phyloP scores from a whole-genome alignment of 2,888 invertebrate species.

The Calameuta filiformis region DNA sequence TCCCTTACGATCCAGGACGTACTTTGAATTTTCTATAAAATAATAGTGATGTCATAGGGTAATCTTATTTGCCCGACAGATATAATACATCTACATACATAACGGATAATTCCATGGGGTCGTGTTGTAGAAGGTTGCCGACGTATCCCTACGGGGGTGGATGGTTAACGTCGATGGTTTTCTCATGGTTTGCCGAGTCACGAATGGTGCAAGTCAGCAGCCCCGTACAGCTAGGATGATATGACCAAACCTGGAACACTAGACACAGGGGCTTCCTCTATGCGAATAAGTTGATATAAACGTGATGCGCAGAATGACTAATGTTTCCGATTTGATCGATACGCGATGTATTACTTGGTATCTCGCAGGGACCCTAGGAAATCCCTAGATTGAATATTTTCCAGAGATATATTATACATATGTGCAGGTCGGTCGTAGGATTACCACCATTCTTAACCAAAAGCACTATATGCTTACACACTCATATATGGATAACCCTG shows the following conservation, averaged over 20 bases:
- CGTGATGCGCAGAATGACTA: constrained; percentile 42
- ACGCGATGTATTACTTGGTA: constrained; percentile 34
- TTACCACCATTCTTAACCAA: not conserved
- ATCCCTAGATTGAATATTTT: not conserved
- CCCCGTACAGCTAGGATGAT: constrained; percentile 50
- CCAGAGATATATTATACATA: not conserved
- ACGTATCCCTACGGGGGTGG: constrained; percentile 14
- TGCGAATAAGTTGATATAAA: constrained; percentile 53
- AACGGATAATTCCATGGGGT: constrained; percentile 5
- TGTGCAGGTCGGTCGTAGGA: not conserved
- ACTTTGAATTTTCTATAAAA: constrained; percentile 5
- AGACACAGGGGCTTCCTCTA: constrained; percentile 21
- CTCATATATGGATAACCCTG: constrained; percentile 25
- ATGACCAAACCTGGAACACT: constrained; percentile 49
- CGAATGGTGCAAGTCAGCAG: constrained; percentile 54
- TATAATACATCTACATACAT: constrained; percentile 19
- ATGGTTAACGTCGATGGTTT: constrained; percentile 29
- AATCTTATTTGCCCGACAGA: constrained; percentile 19
- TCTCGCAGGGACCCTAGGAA: not conserved
- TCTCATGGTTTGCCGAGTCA: constrained; percentile 39
- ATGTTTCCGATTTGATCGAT: constrained; percentile 48
- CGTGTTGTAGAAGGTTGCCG: not conserved
- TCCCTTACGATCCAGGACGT: not conserved
- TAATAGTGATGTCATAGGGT: constrained; percentile 14
- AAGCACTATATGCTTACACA: constrained; percentile 14